phyloP scores from a whole-genome alignment of 2,888 invertebrate genomes.

The Trissoscelio sp. region DNA sequence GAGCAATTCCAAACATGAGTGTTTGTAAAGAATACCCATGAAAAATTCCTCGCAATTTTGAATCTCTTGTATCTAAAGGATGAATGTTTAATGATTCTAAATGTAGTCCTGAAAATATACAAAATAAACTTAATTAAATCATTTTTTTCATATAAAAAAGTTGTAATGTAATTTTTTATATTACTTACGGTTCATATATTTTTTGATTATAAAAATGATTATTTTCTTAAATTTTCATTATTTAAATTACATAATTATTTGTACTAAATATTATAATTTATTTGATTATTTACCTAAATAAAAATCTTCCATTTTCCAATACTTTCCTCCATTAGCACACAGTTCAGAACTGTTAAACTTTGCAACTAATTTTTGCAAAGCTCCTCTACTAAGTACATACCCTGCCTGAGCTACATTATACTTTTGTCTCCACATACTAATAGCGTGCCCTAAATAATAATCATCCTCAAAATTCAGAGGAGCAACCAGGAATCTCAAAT shows the following conservation, averaged over 20 bases:
- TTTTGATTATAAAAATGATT: too few species aligned
- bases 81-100: constrained; percentile 84
- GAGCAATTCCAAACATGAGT: constrained; percentile 79
- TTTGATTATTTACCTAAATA: constrained; percentile 85
- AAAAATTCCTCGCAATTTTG: constrained; percentile 84
- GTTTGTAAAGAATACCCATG: constrained; percentile 83
- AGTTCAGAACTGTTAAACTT: constrained; percentile 82
- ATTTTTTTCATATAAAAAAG: too few species aligned
- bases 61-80: constrained; percentile 85
- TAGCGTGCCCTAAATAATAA: constrained; percentile 85
- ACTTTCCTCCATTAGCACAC: constrained; percentile 84
- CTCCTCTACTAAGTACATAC: constrained; percentile 85
- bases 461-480: constrained; percentile 82
- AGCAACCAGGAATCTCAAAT: constrained; percentile 84
- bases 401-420: constrained; percentile 86
- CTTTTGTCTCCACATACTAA: constrained; percentile 84
- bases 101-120: constrained; percentile 84
- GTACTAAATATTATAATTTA: too few species aligned
- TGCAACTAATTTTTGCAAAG: constrained; percentile 81
- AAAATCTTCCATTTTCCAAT: constrained; percentile 86
- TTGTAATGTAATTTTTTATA: too few species aligned
- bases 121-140: too few species aligned
- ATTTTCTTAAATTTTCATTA: too few species aligned
- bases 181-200: too few species aligned
- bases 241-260: too few species aligned